These are phyloP conservation scores for Calcarius lapponicus DNA, from an alignment of 2,797 vertebrate genomes.

Conservation along the genomic window DNA sequence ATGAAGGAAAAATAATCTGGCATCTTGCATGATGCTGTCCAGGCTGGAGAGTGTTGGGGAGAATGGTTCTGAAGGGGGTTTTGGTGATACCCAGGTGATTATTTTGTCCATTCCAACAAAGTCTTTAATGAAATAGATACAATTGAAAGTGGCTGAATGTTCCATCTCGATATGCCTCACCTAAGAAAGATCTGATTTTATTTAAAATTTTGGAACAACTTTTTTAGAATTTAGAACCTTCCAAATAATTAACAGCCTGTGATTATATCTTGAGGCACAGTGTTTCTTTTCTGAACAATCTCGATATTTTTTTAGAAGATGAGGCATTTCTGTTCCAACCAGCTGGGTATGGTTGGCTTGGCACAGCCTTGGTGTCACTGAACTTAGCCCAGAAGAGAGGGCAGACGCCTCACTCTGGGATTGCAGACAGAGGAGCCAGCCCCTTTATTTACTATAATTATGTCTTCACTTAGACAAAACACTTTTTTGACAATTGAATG, in stretches of 20 bases:
- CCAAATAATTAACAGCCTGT: background rate
- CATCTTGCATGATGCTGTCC: background rate
- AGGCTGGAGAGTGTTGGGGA: background rate
- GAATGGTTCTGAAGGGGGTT: background rate
- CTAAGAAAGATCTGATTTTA: background rate
- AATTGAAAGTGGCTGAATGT: background rate
- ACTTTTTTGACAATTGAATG: background rate
- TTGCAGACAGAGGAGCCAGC: background rate
- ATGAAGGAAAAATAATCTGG: background rate
- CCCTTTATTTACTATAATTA: background rate
- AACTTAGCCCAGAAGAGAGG: background rate
- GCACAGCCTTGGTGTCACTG: background rate
- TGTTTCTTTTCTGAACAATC: background rate
- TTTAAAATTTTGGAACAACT: background rate
- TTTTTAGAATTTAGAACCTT: background rate
- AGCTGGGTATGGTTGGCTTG: background rate
- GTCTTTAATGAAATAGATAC: background rate
- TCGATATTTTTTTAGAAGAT: background rate
- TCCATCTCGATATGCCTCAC: background rate
- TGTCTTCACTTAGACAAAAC: background rate
- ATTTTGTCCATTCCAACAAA: background rate
- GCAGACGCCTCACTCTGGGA: background rate
- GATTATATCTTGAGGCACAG: background rate
- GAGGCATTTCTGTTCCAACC: background rate
- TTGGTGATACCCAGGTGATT: background rate